Conservation (phyloP, 2,113 vertebrate species). For the Kryptolebias marmoratus region DNA sequence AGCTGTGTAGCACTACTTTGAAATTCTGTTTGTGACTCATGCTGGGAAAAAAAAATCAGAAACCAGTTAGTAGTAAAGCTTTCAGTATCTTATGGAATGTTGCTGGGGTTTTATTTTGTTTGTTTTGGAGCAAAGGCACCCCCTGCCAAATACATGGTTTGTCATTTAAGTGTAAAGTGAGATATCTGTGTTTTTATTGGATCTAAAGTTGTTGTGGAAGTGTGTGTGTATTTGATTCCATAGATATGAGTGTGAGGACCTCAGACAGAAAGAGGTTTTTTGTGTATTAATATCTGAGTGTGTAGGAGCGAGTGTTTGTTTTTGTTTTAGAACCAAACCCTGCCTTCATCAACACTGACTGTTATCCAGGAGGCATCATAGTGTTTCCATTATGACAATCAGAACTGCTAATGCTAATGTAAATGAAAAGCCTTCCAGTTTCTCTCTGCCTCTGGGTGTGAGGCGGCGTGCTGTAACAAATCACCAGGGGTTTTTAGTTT, state of each 20-base stretch:
- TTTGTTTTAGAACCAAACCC: conserved; percentile 52
- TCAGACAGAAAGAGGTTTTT: conserved; percentile 7
- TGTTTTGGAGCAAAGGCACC: conserved; percentile 22
- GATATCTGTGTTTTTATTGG: conserved; percentile 68
- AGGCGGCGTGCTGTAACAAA: conserved; percentile 41
- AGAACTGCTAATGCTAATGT: conserved; percentile 67
- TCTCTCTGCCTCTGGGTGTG: conserved; percentile 47
- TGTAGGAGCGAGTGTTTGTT: conserved; percentile 52
- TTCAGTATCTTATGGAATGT: conserved; percentile 38
- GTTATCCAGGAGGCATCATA: conserved; percentile 55
- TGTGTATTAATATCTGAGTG: conserved; percentile 2
- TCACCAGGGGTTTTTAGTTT: conserved; percentile 31
- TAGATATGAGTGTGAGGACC: conserved; percentile 19
- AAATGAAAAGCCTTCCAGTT: conserved; percentile 63
- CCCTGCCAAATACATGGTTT: conserved; percentile 58
- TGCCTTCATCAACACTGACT: conserved; percentile 58
- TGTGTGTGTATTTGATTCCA: conserved; percentile 42
- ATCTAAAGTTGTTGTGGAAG: conserved; percentile 40
- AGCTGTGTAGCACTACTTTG: conserved; percentile 22
- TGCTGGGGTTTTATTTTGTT: conserved; percentile 14
- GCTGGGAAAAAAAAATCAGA: not conserved
- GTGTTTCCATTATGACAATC: conserved; percentile 70
- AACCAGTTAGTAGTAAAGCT: conserved; percentile 27
- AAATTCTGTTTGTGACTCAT: conserved; percentile 32
- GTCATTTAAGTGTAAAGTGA: conserved; percentile 66